These are phyloP conservation scores for Passer domesticus DNA, from an alignment of 2,113 vertebrate genomes.

Conservation along the genomic window DNA sequence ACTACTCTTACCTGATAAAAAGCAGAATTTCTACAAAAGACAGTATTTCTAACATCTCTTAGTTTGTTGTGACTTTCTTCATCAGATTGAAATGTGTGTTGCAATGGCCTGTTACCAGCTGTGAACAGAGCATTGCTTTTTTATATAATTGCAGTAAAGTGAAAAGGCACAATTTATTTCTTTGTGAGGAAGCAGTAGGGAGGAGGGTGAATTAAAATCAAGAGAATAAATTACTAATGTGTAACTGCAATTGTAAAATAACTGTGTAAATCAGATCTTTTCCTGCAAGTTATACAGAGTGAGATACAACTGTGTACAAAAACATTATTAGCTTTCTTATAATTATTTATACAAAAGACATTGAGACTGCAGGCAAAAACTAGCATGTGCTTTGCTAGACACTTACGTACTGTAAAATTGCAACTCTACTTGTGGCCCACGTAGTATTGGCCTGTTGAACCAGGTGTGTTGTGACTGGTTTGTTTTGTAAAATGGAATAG, in stretches of 20 bases:
- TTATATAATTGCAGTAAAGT: not conserved
- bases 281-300: not conserved
- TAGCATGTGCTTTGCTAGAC: not conserved
- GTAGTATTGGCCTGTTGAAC: not conserved
- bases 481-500: not conserved
- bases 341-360: not conserved
- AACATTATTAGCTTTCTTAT: not conserved
- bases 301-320: not conserved
- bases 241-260: not conserved
- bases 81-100: not conserved
- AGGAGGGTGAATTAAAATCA: not conserved
- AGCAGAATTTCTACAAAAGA: not conserved
- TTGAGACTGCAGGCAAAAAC: not conserved
- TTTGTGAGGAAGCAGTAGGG: not conserved
- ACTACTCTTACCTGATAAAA: not conserved
- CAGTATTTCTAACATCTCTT: not conserved
- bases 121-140: not conserved
- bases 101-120: not conserved
- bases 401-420: not conserved
- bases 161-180: not conserved
- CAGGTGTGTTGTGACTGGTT: not conserved
- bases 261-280: not conserved
- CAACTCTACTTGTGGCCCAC: not conserved
- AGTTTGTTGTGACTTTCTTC: not conserved
- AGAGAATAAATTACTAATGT: not conserved